Conservation (phyloP, 2,888 invertebrate genomes). For the Spodoptera exigua region DNA sequence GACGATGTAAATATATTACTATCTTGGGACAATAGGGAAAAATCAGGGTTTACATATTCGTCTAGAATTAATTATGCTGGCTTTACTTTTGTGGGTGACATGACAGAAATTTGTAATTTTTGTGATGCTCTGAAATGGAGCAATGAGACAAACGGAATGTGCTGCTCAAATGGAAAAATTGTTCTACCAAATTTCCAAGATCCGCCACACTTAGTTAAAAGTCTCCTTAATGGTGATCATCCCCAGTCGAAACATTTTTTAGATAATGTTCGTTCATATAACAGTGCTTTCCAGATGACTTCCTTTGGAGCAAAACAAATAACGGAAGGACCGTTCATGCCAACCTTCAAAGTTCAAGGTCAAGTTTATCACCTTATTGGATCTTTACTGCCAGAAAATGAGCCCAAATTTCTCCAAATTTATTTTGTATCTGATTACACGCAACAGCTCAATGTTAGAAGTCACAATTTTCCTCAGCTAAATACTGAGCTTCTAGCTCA, state of each 20-base stretch:
- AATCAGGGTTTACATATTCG: slow-evolving; percentile 6
- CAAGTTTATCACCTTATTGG: too few species aligned
- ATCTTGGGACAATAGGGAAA: too few species aligned
- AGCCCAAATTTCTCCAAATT: slow-evolving; percentile 3
- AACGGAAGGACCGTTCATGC: too few species aligned
- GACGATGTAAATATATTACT: too few species aligned
- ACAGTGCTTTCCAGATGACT: too few species aligned
- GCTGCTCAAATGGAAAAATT: not conserved
- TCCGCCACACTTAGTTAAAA: too few species aligned
- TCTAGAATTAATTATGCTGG: not conserved
- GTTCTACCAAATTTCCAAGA: slow-evolving; percentile 1
- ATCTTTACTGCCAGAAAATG: slow-evolving; percentile 3
- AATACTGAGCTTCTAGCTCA: too few species aligned
- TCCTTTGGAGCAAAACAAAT: too few species aligned
- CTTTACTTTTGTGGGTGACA: not conserved
- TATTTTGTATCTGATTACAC: not conserved
- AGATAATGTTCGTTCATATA: slow-evolving; percentile 2
- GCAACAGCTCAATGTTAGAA: too few species aligned
- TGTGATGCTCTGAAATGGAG: slow-evolving; percentile 10
- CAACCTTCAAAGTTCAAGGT: too few species aligned
- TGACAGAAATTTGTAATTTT: slow-evolving; percentile 4
- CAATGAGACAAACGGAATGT: too few species aligned
- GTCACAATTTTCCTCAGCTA: not conserved
- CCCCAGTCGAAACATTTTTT: slow-evolving; percentile 5
- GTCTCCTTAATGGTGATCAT: slow-evolving; percentile 1